phyloP scores from a whole-genome alignment of 2,113 vertebrate species.

The Eulemur rufifrons region DNA sequence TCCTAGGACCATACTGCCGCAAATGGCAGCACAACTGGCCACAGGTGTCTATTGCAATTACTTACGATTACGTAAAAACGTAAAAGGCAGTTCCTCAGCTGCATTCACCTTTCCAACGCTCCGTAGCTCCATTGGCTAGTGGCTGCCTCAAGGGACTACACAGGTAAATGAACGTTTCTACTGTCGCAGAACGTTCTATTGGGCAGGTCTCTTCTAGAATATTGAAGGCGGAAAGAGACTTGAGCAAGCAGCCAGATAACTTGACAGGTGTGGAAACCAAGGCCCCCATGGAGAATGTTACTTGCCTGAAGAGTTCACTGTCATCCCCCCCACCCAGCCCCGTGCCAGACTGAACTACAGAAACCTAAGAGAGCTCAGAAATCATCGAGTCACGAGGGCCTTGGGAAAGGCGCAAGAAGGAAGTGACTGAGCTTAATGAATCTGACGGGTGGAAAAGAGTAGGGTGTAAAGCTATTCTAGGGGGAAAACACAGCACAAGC shows the following conservation, averaged over 20 bases:
- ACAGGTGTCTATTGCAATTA: neutral
- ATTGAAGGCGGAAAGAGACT: neutral
- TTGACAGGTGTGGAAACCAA: neutral
- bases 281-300: neutral
- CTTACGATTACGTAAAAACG: neutral
- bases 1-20: neutral
- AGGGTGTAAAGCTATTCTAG: neutral
- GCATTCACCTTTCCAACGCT: neutral
- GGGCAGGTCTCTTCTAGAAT: neutral
- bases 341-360: neutral
- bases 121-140: neutral
- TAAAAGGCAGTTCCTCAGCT: neutral
- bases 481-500: neutral
- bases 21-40: neutral
- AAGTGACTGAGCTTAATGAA: neutral
- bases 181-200: fast-evolving
- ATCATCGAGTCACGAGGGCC: neutral
- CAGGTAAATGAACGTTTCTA: neutral
- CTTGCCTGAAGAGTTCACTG: neutral
- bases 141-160: too few relatives aligned
- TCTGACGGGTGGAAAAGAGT: neutral
- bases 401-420: neutral
- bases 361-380: too few relatives aligned
- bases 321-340: neutral
- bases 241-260: neutral